Conservation (phyloP, 1,140 invertebrate genomes). For the Globodera rostochiensis region DNA sequence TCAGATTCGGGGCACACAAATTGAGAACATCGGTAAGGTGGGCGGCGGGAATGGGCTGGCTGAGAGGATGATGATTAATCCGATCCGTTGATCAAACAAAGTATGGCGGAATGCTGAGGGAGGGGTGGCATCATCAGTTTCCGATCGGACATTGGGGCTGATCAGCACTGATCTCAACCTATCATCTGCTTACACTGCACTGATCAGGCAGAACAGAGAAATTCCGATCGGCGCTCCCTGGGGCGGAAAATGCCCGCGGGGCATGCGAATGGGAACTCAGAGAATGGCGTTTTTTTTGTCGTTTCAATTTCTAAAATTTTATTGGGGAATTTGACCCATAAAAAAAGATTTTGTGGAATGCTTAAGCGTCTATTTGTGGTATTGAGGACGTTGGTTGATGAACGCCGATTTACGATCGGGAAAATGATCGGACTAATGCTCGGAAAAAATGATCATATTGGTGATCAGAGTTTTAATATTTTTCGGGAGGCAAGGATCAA, state of each 20-base stretch:
- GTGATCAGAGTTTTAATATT: too few relatives aligned
- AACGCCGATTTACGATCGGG: too few relatives aligned
- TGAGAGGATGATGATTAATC: conserved; percentile 5
- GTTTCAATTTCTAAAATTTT: neutral
- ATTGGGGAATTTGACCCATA: neutral
- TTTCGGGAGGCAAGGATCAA: too few relatives aligned
- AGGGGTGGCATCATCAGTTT: neutral
- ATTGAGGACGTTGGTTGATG: neutral
- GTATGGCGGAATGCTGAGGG: neutral
- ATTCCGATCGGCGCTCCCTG: too few relatives aligned
- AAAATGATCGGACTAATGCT: too few relatives aligned
- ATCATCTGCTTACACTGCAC: too few relatives aligned
- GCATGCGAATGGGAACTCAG: neutral
- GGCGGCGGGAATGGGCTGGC: neutral
- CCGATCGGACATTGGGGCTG: too few relatives aligned
- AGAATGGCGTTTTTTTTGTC: neutral
- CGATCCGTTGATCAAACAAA: neutral
- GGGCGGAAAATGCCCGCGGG: neutral
- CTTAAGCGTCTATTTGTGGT: neutral
- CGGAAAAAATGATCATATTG: too few relatives aligned
- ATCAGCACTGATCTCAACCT: neutral
- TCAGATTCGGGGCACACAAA: too few relatives aligned
- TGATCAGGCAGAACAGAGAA: too few relatives aligned
- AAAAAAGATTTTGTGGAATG: neutral
- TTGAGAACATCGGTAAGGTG: conserved; percentile 4